A percentile compares a stretch with the other conserved stretches of the same genome.
Conservation (phyloP, 2,113 vertebrate genomes). For the Elephas maximus region DNA sequence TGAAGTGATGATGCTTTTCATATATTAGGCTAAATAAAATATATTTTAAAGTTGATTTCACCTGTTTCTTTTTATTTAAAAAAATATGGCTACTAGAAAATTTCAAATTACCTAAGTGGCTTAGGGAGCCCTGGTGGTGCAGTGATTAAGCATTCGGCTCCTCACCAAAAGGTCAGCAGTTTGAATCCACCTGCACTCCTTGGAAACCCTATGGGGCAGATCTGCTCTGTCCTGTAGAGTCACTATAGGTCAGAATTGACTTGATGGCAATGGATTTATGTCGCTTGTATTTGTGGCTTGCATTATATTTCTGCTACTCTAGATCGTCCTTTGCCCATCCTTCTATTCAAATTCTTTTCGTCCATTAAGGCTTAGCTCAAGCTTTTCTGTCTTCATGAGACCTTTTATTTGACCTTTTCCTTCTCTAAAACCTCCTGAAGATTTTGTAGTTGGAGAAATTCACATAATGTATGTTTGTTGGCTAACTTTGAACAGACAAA, state of each 20-base stretch:
- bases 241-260: too few species aligned
- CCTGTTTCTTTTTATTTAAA: neutral
- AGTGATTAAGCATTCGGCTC: too few species aligned
- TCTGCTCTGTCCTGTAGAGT: too few species aligned
- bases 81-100: neutral
- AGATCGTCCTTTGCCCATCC: too few species aligned
- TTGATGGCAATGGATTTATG: neutral
- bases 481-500: neutral
- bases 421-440: conserved; percentile 4
- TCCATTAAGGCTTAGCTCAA: neutral
- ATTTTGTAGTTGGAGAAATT: neutral
- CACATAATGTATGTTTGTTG: neutral
- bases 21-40: neutral
- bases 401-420: neutral
- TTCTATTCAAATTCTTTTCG: neutral
- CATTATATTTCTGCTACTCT: neutral
- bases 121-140: too few species aligned
- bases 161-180: too few species aligned
- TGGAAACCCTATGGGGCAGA: too few species aligned
- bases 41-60: conserved; percentile 16
- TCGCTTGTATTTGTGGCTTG: conserved; percentile 40
- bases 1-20: neutral
- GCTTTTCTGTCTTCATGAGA: neutral
- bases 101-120: too few species aligned
- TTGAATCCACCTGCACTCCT: too few species aligned